phyloP scores from a whole-genome alignment of 64 coral and sea anemone species.

The Pocillopora damicornis region DNA sequence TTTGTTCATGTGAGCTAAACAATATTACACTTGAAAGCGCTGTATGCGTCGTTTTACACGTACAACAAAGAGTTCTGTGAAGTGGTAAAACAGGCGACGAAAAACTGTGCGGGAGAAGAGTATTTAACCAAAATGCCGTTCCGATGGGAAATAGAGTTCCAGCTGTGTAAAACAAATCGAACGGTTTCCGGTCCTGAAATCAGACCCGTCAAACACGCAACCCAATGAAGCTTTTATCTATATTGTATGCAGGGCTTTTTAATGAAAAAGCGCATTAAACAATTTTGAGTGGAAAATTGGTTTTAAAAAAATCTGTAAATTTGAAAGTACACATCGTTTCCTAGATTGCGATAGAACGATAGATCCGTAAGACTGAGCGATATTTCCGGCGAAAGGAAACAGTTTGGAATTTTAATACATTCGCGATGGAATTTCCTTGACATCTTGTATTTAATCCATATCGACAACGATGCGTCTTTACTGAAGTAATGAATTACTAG shows the following conservation, averaged over 20 bases:
- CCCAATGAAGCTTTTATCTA: not conserved
- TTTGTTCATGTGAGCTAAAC: not conserved
- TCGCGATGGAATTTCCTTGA: no score
- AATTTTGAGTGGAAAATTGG: not conserved
- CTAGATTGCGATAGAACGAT: no score
- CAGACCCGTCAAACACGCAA: not conserved
- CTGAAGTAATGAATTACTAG: no score
- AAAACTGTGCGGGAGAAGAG: not conserved
- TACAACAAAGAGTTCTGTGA: no score
- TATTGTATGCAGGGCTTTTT: not conserved
- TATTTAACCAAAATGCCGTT: not conserved
- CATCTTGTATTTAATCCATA: no score
- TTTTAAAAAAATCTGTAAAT: no score
- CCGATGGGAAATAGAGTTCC: constrained; percentile 15
- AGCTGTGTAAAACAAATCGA: not conserved
- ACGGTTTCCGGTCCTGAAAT: constrained; percentile 33
- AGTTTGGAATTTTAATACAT: no score
- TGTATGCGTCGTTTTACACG: not conserved
- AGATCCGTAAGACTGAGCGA: no score
- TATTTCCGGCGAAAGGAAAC: no score
- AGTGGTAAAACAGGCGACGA: not conserved
- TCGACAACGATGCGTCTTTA: no score
- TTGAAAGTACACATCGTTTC: no score
- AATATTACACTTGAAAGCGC: not conserved
- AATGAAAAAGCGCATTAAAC: not conserved